Percentiles rank a stretch among this genome's conserved stretches.
These are phyloP conservation scores for Bos taurus DNA, from an alignment of 2,113 vertebrate species.

Conservation along the genomic window DNA sequence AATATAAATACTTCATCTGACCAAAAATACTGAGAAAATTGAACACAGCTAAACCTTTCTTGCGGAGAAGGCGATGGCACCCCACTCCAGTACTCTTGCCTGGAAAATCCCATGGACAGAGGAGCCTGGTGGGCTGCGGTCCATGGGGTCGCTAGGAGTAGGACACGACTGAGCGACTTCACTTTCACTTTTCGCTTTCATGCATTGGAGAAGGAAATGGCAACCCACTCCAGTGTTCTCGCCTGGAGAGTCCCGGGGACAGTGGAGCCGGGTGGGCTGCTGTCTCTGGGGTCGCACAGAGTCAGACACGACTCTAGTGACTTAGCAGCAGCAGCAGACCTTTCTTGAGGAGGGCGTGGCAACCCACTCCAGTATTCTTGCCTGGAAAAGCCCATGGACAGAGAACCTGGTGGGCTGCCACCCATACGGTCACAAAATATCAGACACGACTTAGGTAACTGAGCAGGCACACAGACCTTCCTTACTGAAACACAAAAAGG, in stretches of 20 bases:
- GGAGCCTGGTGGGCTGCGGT: neutral
- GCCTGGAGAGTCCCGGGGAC: too few species aligned
- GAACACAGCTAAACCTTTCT: neutral
- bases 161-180: too few species aligned
- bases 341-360: neutral
- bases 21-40: neutral
- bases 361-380: neutral
- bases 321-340: neutral
- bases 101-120: neutral
- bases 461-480: neutral
- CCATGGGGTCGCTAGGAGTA: too few species aligned
- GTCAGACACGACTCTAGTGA: too few species aligned
- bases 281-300: too few species aligned
- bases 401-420: rapidly evolving
- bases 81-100: neutral
- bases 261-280: too few species aligned
- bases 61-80: neutral
- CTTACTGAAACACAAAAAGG: neutral
- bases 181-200: too few species aligned
- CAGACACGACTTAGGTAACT: neutral
- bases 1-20: neutral
- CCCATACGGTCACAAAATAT: neutral
- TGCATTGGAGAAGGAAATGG: too few species aligned
- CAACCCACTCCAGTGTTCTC: too few species aligned
- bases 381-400: neutral